These are phyloP conservation scores for Copidosoma aretas DNA, from an alignment of 2,888 invertebrate genomes.

Conservation along the genomic window DNA sequence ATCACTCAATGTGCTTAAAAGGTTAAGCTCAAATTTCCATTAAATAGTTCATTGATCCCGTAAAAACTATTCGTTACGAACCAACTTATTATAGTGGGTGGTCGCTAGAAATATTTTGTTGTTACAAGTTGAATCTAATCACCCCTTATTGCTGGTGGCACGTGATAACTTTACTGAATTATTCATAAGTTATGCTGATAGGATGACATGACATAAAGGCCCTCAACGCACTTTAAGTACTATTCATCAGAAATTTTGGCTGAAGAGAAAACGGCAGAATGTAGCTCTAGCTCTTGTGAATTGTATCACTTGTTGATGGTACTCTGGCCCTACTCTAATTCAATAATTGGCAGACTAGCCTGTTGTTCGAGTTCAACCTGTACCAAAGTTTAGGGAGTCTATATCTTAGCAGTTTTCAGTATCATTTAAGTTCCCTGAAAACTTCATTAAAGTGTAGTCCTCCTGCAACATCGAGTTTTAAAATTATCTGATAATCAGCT, in stretches of 20 bases:
- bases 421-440: neutral
- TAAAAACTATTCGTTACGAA: neutral
- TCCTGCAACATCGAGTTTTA: neutral
- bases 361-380: neutral
- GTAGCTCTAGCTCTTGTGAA: neutral
- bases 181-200: neutral
- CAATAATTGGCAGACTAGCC: neutral
- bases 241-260: neutral
- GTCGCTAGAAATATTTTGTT: neutral
- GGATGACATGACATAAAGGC: neutral
- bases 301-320: neutral
- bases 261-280: neutral
- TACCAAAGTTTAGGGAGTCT: neutral
- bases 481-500: neutral
- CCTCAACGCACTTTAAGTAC: neutral
- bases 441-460: neutral
- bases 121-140: too few species aligned
- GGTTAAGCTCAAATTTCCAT: too few species aligned
- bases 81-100: neutral
- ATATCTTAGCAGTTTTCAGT: neutral
- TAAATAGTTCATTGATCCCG: too few species aligned
- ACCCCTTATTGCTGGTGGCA: neutral
- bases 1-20: too few species aligned
- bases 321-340: neutral
- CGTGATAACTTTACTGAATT: neutral